A percentile compares a stretch with the other conserved stretches of the same genome.
Evolutionary conservation across 2,113 vertebrate genomes (phyloP).

Genomic region (Phasianus colchicus): DNA sequence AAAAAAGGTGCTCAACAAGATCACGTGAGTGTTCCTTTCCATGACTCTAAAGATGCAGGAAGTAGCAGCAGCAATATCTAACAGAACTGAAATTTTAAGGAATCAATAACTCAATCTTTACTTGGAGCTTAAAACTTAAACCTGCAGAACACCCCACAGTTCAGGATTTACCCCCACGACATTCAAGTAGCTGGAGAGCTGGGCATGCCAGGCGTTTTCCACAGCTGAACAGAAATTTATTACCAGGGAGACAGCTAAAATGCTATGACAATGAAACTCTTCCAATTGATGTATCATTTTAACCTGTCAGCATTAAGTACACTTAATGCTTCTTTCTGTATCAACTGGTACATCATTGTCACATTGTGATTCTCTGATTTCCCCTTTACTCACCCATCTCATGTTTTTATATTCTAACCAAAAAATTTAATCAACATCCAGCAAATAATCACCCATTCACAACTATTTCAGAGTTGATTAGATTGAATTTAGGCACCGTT

Average conservation of each 20-base stretch:
- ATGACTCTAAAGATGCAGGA: neutral
- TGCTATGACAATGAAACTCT: neutral
- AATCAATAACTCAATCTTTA: neutral
- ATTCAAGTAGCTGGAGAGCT: neutral
- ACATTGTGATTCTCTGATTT: neutral
- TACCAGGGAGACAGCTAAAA: neutral
- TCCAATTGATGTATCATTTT: neutral
- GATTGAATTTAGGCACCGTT: neutral
- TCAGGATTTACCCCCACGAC: neutral
- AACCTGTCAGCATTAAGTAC: neutral
- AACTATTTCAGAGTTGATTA: neutral
- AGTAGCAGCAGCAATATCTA: neutral
- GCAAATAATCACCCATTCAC: neutral
- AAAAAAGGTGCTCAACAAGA: neutral
- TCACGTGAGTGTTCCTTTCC: neutral
- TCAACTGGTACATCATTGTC: neutral
- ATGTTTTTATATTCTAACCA: neutral
- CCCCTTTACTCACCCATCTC: neutral
- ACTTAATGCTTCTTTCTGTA: neutral
- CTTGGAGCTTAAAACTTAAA: neutral
- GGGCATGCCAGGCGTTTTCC: neutral
- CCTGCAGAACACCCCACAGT: neutral
- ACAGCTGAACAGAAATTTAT: neutral
- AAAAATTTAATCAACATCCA: neutral
- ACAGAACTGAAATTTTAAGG: neutral